Conservation (phyloP, 2,113 vertebrate species). For the Mustelus asterias region DNA sequence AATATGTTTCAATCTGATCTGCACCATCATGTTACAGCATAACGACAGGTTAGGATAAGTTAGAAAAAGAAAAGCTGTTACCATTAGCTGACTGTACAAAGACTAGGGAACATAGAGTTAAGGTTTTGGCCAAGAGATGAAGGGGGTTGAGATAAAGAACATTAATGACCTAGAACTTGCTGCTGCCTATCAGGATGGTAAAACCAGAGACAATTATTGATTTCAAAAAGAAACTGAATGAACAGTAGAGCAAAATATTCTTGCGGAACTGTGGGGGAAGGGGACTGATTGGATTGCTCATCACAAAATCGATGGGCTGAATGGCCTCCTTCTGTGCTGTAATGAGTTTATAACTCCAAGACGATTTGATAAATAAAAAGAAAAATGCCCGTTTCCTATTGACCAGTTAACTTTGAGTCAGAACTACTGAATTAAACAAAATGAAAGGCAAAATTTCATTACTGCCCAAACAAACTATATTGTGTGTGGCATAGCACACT, state of each 20-base stretch:
- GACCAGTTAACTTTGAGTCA: background rate
- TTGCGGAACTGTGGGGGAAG: too few species aligned
- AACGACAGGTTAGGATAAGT: background rate
- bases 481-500: background rate
- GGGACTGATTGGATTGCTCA: too few species aligned
- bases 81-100: background rate
- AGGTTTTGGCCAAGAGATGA: too few species aligned
- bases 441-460: background rate
- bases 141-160: background rate
- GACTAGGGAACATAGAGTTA: too few species aligned
- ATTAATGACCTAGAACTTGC: too few species aligned
- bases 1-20: background rate
- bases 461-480: background rate
- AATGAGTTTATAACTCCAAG: too few species aligned
- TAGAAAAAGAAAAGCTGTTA: background rate
- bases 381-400: background rate
- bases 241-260: too few species aligned
- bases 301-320: too few species aligned
- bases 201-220: too few species aligned
- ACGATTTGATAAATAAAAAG: background rate
- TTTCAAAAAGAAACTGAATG: too few species aligned
- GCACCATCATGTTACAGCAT: constrained; percentile 20
- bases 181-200: too few species aligned
- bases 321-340: too few species aligned
- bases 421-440: background rate